phyloP scores from a whole-genome alignment of 2,888 invertebrate genomes.

The Odontocerum albicorne region DNA sequence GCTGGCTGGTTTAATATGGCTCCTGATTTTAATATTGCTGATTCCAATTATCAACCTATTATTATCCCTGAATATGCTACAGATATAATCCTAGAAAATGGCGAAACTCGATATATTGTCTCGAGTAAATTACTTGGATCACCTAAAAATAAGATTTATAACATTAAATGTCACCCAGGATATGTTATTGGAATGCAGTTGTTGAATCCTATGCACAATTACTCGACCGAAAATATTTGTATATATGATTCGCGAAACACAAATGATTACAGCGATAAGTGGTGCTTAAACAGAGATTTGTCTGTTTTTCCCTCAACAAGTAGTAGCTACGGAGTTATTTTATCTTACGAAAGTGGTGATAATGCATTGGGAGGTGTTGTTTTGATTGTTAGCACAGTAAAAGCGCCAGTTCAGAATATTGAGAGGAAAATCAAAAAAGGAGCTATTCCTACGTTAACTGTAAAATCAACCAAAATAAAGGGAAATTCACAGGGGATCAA shows the following conservation, averaged over 20 bases:
- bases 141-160: conserved; percentile 59
- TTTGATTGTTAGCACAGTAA: conserved; percentile 72
- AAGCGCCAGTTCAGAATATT: conserved; percentile 72
- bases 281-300: conserved; percentile 81
- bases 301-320: conserved; percentile 90
- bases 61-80: conserved; percentile 67
- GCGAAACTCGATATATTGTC: conserved; percentile 78
- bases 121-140: conserved; percentile 68
- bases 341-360: conserved; percentile 78
- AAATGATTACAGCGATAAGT: conserved; percentile 65
- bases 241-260: conserved; percentile 76
- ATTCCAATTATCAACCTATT: conserved; percentile 74
- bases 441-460: conserved; percentile 73
- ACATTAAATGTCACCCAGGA: conserved; percentile 73
- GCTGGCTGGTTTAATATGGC: conserved; percentile 88
- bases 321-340: conserved; percentile 75
- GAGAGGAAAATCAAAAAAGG: conserved; percentile 75
- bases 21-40: conserved; percentile 64
- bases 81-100: conserved; percentile 65
- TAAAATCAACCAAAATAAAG: conserved; percentile 74
- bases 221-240: conserved; percentile 81
- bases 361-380: conserved; percentile 82
- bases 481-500: conserved; percentile 81
- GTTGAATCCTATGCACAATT: conserved; percentile 86
- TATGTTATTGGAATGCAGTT: conserved; percentile 88